These are phyloP conservation scores for Drosophila putrida DNA, from an alignment of 2,888 invertebrate species.

Conservation along the genomic window DNA sequence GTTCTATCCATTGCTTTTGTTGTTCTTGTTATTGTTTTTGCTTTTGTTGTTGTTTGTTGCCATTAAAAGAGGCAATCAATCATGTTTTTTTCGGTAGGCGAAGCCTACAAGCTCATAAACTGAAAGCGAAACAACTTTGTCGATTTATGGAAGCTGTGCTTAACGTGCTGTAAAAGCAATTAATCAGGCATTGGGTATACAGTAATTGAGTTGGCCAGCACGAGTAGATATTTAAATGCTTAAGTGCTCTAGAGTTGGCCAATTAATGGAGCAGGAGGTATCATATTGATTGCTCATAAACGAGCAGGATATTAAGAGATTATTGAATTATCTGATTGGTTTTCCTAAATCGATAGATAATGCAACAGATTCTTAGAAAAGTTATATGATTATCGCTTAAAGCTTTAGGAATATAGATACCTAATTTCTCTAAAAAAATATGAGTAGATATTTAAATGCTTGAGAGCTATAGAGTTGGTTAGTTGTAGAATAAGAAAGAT, in stretches of 20 bases:
- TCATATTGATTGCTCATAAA: constrained; percentile 1
- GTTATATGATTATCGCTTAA: not conserved
- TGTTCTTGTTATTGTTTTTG: not conserved
- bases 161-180: constrained; percentile 43
- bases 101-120: constrained; percentile 48
- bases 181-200: constrained; percentile 45
- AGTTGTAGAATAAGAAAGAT: too few species aligned
- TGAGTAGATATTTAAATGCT: too few species aligned
- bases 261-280: not conserved
- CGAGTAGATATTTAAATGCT: constrained; percentile 8
- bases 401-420: not conserved
- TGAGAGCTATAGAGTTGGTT: too few species aligned
- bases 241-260: not conserved
- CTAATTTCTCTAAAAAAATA: not conserved
- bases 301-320: not conserved
- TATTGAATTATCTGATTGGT: not conserved
- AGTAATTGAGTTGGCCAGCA: constrained; percentile 31
- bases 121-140: constrained; percentile 34
- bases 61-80: constrained; percentile 62
- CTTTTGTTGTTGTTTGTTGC: constrained; percentile 7
- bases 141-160: constrained; percentile 44
- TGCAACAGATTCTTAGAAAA: not conserved
- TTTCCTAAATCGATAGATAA: not conserved
- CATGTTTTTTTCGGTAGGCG: constrained; percentile 34
- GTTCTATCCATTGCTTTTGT: not conserved